Evolutionary conservation across 1,140 invertebrate species (phyloP), one percentile per base, ranked within the genome.

Genomic region (Brachionus plicatilis): DNA sequence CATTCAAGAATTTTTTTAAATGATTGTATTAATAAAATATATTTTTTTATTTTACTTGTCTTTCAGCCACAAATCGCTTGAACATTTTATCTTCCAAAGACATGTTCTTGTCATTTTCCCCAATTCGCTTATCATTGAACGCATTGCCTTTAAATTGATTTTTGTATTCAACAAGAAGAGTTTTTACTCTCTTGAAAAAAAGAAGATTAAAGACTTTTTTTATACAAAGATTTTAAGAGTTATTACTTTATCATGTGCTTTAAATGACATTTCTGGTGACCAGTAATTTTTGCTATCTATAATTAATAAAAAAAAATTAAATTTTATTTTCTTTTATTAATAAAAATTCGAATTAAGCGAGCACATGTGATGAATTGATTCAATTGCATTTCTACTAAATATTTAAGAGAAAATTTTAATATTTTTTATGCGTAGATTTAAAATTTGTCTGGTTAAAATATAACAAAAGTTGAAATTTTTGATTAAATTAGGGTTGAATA

Each of bases 121-220:
- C 95, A 87, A 97, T 95, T 87, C 96, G 92, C 86, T 92, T 92
- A 87, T 97, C 96, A 50, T 94, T 89, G 86, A 97, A 95, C 47
- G 93, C 91, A 88, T 96, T 97, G 0, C 92, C 92, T 88, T 97
- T 88, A 85, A 94, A 92, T 88, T 93, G 93, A 0, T 93, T 87
- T 85, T 93, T 93, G 88, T 94, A 95, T 88, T 97, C 95, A 84
- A 93, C 92, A 0, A 96, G 92, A 2, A 98, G 87, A 0, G 95
- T 97, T 84, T 93, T 91, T 87, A 95, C 94, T 84, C 96, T 91
- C 91, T 93, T 60, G 8, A 80, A 5, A 85, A 75, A n/a, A 41
- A 33, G 33, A 24, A 56, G 5, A 56, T 45, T 37, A 7, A 37
- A 37, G 5, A 9, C 7, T 79, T 14, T 9, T 12, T 9, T 5